Percentiles rank a stretch among this genome's conserved stretches.
phyloP scores from a whole-genome alignment of 23 tunicate genomes.

The Halocynthia roretzi region DNA sequence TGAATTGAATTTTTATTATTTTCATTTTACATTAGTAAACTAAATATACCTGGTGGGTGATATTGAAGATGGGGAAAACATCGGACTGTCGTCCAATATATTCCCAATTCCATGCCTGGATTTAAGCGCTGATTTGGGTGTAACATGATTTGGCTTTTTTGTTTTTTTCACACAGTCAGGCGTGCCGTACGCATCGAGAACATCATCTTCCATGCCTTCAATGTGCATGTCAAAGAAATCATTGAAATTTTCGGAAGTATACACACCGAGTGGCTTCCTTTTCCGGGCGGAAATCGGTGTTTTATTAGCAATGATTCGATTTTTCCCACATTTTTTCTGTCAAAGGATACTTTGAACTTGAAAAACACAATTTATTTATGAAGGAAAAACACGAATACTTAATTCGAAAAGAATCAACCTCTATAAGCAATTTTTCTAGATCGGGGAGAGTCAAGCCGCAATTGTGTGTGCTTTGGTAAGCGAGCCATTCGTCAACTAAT shows the following conservation, averaged over 20 bases:
- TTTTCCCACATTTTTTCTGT: not conserved
- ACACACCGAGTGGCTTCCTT: not conserved
- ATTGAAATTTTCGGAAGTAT: not conserved
- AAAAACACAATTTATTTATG: no score
- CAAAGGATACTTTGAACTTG: no score
- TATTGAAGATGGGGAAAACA: conserved; percentile 2
- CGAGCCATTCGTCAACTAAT: conserved; percentile 73
- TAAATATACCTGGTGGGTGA: not conserved
- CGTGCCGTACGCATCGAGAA: conserved; percentile 18
- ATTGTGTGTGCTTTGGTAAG: conserved; percentile 63
- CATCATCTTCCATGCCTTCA: conserved; percentile 16
- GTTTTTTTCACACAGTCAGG: not conserved
- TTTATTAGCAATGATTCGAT: not conserved
- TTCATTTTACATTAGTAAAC: not conserved
- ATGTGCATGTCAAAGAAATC: not conserved
- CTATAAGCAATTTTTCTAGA: conserved; percentile 16
- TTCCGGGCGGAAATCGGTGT: conserved; percentile 14
- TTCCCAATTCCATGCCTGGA: not conserved
- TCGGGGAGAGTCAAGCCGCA: conserved; percentile 2
- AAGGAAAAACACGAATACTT: no score
- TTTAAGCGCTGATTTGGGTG: conserved; percentile 2
- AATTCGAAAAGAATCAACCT: not conserved
- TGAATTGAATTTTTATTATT: not conserved
- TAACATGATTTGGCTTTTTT: not conserved
- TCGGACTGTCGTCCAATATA: not conserved